Base-by-base conservation (phyloP, 2,888 invertebrate species). In the Agriopis marginaria region DNA sequence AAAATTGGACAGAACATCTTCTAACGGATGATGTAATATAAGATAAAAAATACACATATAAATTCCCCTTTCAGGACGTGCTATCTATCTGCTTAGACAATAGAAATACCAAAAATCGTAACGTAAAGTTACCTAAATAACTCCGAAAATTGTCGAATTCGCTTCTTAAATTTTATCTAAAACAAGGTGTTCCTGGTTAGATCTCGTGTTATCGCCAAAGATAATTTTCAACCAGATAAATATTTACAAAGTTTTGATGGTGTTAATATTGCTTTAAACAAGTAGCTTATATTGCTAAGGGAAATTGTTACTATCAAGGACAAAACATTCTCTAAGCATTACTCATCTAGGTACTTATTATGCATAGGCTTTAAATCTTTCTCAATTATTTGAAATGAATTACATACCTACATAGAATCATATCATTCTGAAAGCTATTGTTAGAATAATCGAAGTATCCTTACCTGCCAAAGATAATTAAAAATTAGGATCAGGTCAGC, bases 401-500 rank as follows among this genome's bases (percentile, higher is more conserved):
- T 55, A 40, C 40, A 9, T 40, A 9, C 7, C 7, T n/a, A 40
- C 9, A 9, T 14, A 55, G 10, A 17, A 14, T 55, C 7, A 10
- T 55, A 6, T 54, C 14, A 42, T 7, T 63, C 32, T 32, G 6
- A 6, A 12, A 17, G 5, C 3, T 6, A 23, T 53, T 50, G 9
- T 50, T 50, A 23, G 6, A 60, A 70, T 47, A 66, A 63, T 66
- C 39, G 68, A 72, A 54, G 6, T 66, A 62, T 54, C 40, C 32
- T 32, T 32, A 32, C 3, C 32, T 32, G 5, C 32, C 32, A 32
- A 32, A 3, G 32, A 32, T 32, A 32, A 32, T 32, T 32, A 32
- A 32, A 32, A 32, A 0, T 32, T 5, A 3, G 32, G 32, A 32
- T 32, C 5, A 32, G 32, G 1, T 32, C 32, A 32, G 32, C 32